phyloP scores from a whole-genome alignment of 1,140 invertebrate species.

The Atta cephalotes region DNA sequence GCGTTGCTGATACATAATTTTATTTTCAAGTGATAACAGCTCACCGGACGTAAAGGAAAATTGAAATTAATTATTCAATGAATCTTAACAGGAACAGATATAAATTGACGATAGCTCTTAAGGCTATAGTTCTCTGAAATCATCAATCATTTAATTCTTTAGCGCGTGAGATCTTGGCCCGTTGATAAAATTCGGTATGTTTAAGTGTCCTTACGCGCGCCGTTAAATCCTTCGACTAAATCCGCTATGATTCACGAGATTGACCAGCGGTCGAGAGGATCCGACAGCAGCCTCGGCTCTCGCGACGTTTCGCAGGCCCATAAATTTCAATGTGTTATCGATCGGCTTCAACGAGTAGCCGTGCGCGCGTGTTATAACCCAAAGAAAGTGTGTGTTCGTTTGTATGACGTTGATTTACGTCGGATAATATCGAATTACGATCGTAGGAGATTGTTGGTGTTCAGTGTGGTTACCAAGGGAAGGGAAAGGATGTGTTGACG shows the following conservation, averaged over 20 bases:
- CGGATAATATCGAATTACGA: constrained; percentile 76
- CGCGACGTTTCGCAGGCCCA: constrained; percentile 71
- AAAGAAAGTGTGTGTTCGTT: constrained; percentile 58
- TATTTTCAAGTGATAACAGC: constrained; percentile 51
- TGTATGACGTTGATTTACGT: constrained; percentile 69
- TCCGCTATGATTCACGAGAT: constrained; percentile 75
- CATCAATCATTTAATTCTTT: constrained; percentile 42
- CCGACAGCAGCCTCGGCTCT: constrained; percentile 68
- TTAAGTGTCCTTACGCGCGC: constrained; percentile 51
- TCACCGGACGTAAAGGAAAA: constrained; percentile 24
- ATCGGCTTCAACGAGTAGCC: constrained; percentile 57
- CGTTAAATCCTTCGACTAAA: constrained; percentile 56
- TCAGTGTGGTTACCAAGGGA: constrained; percentile 20
- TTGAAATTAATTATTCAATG: constrained; percentile 59
- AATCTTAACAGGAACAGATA: constrained; percentile 11
- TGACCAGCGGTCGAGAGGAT: constrained; percentile 74
- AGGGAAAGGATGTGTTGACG: constrained; percentile 6
- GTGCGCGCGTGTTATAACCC: constrained; percentile 30
- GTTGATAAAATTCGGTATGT: constrained; percentile 45
- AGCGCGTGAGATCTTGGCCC: not conserved
- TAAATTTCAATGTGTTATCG: constrained; percentile 77
- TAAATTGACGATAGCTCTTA: constrained; percentile 19
- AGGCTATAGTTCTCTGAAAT: not conserved
- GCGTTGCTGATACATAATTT: constrained; percentile 51
- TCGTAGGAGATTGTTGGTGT: constrained; percentile 64